Percentiles rank a stretch among this genome's conserved stretches.
These are phyloP conservation scores for Creontiades dilutus DNA, from an alignment of 2,888 invertebrate species.

Conservation along the genomic window DNA sequence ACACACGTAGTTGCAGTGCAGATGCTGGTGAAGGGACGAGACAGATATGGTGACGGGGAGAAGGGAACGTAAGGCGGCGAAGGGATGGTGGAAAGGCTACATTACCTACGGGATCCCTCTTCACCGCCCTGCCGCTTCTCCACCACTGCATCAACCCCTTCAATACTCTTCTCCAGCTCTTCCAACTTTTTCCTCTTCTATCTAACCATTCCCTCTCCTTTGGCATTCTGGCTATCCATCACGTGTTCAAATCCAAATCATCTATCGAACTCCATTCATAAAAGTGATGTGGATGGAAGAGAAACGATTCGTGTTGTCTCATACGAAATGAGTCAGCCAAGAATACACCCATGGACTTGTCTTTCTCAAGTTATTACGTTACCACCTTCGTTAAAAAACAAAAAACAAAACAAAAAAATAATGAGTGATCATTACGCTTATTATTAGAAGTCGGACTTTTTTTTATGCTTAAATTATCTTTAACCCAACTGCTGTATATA, in stretches of 20 bases:
- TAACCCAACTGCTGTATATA: no score
- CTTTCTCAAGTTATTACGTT: no score
- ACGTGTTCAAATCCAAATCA: slow-evolving; percentile 2
- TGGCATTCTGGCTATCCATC: slow-evolving; percentile 43
- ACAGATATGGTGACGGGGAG: neutral
- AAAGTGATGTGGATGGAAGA: neutral
- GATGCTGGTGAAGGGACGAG: neutral
- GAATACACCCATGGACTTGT: neutral
- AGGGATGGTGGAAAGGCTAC: neutral
- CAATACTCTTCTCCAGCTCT: neutral
- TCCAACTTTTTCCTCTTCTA: neutral
- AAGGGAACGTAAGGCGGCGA: neutral
- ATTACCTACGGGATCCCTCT: neutral
- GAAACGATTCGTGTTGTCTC: neutral
- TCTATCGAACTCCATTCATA: neutral
- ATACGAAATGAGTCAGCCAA: neutral
- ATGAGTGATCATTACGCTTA: no score
- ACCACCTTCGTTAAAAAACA: no score
- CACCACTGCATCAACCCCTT: neutral
- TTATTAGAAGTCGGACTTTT: no score
- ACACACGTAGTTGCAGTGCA: slow-evolving; percentile 1
- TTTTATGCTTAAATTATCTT: no score
- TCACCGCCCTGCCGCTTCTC: neutral
- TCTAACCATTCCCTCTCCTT: neutral
- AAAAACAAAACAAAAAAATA: no score